phyloP scores from a whole-genome alignment of 2,888 invertebrate genomes.

The Protonemura montana region DNA sequence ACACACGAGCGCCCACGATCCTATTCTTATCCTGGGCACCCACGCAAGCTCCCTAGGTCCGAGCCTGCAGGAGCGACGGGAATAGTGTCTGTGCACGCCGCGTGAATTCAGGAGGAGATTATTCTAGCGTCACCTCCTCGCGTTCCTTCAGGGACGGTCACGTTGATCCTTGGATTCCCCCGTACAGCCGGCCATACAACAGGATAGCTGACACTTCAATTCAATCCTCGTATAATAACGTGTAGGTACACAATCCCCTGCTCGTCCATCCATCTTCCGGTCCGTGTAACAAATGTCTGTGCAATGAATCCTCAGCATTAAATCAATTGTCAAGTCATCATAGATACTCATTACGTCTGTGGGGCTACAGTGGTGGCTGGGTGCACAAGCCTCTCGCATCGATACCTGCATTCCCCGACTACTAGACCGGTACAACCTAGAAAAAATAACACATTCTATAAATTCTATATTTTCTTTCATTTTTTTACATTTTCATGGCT shows the following conservation, averaged over 20 bases:
- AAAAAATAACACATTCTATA: background rate
- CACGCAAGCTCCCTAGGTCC: background rate
- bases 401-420: background rate
- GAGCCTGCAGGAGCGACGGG: background rate
- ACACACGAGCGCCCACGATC: background rate
- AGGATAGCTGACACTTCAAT: constrained; percentile 13
- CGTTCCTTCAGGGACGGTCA: constrained; percentile 33
- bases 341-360: background rate
- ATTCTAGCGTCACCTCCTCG: constrained; percentile 28
- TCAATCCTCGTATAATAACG: constrained; percentile 23
- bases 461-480: background rate
- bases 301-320: background rate
- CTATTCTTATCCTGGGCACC: background rate
- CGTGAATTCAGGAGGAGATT: constrained; percentile 13
- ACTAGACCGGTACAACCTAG: background rate
- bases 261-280: constrained; percentile 28
- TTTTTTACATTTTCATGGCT: background rate
- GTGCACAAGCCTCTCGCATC: background rate
- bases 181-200: background rate
- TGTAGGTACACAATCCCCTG: constrained; percentile 22
- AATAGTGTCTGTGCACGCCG: constrained; percentile 25
- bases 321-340: background rate
- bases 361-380: background rate
- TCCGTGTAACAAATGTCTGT: constrained; percentile 2
- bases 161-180: background rate